Evolutionary conservation across 2,888 invertebrate species (phyloP).

Genomic region (Xestoiulus laeticollis): DNA sequence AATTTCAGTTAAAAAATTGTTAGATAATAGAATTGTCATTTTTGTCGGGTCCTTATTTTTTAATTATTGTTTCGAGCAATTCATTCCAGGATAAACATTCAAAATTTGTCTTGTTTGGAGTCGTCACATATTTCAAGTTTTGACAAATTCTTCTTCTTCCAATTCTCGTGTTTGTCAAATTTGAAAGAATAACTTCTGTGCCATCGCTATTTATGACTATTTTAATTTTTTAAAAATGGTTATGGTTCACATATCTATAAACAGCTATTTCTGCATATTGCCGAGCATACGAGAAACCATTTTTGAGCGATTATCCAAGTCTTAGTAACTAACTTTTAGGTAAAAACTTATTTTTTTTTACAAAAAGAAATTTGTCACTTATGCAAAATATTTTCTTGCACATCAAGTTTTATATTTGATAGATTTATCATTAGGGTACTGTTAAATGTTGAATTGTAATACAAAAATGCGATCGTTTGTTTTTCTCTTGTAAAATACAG

Average conservation of each 20-base stretch:
- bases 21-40: not conserved
- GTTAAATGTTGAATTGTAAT: not conserved
- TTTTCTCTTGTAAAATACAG: not conserved
- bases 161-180: not conserved
- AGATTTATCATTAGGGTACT: not conserved
- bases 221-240: not conserved
- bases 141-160: not conserved
- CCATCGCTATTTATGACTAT: not conserved
- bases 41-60: not conserved
- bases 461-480: not conserved
- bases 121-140: not conserved
- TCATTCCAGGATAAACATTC: not conserved
- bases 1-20: not conserved
- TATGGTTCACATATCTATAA: constrained; percentile 9
- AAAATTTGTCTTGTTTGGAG: not conserved
- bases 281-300: not conserved
- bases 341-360: not conserved
- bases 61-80: not conserved
- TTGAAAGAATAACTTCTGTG: not conserved
- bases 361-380: not conserved
- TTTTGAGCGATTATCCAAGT: not conserved
- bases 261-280: not conserved
- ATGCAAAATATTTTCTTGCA: not conserved
- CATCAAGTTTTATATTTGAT: not conserved
- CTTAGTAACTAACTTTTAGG: not conserved